These are phyloP conservation scores for Nysson spinosus DNA, from an alignment of 2,888 invertebrate species.

Conservation along the genomic window DNA sequence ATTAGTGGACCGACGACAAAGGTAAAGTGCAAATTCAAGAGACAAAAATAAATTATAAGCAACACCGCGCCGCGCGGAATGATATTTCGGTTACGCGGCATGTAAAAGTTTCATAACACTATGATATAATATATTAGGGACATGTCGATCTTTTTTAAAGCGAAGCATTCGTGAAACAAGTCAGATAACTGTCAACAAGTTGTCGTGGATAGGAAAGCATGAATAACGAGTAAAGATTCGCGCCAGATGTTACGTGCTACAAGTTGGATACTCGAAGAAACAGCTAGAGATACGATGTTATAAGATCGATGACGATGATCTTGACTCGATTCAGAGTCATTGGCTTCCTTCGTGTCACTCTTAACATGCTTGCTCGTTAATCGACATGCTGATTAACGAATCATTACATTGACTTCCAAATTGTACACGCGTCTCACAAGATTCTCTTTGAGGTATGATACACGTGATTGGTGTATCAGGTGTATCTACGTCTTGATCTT, in stretches of 20 bases:
- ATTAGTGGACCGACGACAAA: no score
- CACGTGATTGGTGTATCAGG: no score
- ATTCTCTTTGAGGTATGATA: neutral
- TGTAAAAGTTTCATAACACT: no score
- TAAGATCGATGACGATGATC: slow-evolving; percentile 37
- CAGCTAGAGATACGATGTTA: slow-evolving; percentile 35
- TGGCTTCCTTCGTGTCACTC: slow-evolving; percentile 27
- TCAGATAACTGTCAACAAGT: neutral
- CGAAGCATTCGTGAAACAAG: slow-evolving; percentile 8
- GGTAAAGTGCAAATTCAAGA: no score
- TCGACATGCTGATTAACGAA: slow-evolving; percentile 19
- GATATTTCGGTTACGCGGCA: no score
- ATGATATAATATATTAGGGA: no score
- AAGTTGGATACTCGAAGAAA: slow-evolving; percentile 22
- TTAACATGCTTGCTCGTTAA: slow-evolving; percentile 22
- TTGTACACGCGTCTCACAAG: neutral
- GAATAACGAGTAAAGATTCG: slow-evolving; percentile 32
- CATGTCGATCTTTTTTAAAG: no score
- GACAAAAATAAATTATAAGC: no score
- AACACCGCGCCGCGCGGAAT: no score
- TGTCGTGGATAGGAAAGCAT: no score
- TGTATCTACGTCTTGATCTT: no score
- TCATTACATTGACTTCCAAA: slow-evolving; percentile 10
- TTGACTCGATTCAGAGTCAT: slow-evolving; percentile 32
- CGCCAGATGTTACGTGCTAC: slow-evolving; percentile 34